Base-by-base conservation (phyloP, 2,888 invertebrate genomes). In the Ditylenchus weischeri region DNA sequence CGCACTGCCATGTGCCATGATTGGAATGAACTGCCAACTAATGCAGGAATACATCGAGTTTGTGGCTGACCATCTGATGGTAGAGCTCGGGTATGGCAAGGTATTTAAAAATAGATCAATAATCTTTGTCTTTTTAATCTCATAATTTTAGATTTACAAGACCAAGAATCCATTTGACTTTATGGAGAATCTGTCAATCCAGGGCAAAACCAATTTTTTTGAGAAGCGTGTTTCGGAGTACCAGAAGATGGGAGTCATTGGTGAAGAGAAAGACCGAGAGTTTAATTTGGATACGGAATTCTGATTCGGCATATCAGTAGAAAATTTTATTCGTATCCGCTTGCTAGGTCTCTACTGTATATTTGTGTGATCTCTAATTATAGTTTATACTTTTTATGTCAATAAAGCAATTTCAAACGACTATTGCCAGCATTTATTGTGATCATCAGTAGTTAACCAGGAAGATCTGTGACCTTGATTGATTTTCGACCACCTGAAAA, bases 181-280 rank as follows among this genome's bases (percentile, higher is more conserved):
- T 85, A 98, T 98, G 98, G 93, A 93, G 82, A 90, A 92, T 79
- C 96, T 98, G 79, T 96, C 95, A 0, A 86, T 95, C 76, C 95
- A 96, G 81, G 98, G 98, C n/a, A 99, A 99, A 84, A 98, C 98
- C 0, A 99, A 98, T 86, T 98, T 99, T 87, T 98, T 98, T 83
- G 98, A 99, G 85, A 96, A 95, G 86, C 91, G 92, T 85, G 98
- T 99, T 8, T 76, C 81, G 54, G 80, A 80, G 68, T 80, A 80
- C 66, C 78, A 81, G 60, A 75, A 77, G 35, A 62, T 69, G 57
- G 81, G 78, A 15, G 78, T 79, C 7, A 70, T 77, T 62, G 21
- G 66, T 10, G 72, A 70, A 19, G 75, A 73, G 38, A 70, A 74
- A 11, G 79, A 80, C 57, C 72, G 78, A 21, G 75, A 78, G 64